Evolutionary conservation across 1,140 invertebrate genomes (phyloP), one percentile per base, ranked within the genome.

Genomic region (Calephelis nemesis): DNA sequence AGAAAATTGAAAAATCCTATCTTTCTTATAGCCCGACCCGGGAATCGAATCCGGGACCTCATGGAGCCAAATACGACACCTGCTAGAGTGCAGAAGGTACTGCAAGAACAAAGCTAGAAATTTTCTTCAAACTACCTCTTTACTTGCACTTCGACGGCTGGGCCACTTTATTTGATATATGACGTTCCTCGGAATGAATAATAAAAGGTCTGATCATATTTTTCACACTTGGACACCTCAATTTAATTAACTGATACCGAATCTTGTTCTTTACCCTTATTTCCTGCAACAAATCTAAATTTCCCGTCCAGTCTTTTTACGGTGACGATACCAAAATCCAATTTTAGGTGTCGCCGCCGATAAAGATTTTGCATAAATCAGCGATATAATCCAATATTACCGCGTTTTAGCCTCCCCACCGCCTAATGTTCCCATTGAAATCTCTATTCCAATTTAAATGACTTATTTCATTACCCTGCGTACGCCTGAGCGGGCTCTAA

Each of bases 321-420:
- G 76, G 79, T 78, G 82, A 80, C 78, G 78, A 83, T 83, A 82
- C 78, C 80, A 76, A 84, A 90, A 89, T 87, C 76, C 88, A 90
- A 90, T 90, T 85, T 78, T 83, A 87, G 81, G 84, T 90, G 85
- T 83, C 83, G 74, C 73, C 72, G 54, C 71, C 83, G 88, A 89
- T 89, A 90, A 90, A 90, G 88, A 90, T 90, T 90, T 84, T 84
- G 81, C 88, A 90, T 90, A 90, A 90, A 90, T 90, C 88, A 89
- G 83, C 79, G 83, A 85, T 86, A 87, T 90, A 90, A 90, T 90
- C 85, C 85, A 85, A 90, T 90, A 89, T 87, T 88, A 88, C 81
- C 81, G 79, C 76, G 75, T 82, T 88, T 88, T 80, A 81, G 77
- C 81, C 75, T 70, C 71, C 77, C 77, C 70, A 68, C 68, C 81